Base-by-base conservation (phyloP, 2,797 vertebrate species). In the Carcharodon carcharias region DNA sequence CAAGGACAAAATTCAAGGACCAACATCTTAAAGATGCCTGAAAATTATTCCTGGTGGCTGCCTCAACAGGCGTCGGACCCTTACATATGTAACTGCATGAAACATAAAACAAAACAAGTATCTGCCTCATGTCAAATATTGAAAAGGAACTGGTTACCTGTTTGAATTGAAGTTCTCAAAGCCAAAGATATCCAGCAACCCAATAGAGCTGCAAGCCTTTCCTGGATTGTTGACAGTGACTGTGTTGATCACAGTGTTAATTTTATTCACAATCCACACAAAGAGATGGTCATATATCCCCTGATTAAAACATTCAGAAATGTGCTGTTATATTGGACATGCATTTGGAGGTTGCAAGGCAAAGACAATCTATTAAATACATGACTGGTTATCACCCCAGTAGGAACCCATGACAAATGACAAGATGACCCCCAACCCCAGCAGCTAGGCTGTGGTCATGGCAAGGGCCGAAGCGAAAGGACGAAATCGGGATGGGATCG, bases 141-240 rank as follows among this genome's bases (percentile, higher is more conserved):
- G 40, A 67, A 67, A 63, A 77, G n/a, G 21, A 18, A 35, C 18
- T 9, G 28, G 96, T 6, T 97, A 99, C 99, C 99, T 99, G 97
- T 99, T 99, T 95, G 98, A 98, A 56, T 96, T 97, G 96, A 99
- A 99, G 97, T 99, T 99, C 98, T 99, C 99, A 98, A 99, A 99
- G 88, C 99, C 99, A 96, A 99, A 99, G 98, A 99, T 99, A 97
- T 99, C 99, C 50, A 99, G 97, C 77, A 99, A 97, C 69, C 99
- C 99, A 2, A 99, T 98, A 16, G 99, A 98, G 73, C 98, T 98
- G 93, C 40, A 96, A 50, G 96, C 96, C 2, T 97, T 96, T 26
- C 96, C 96, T 18, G 97, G 96, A 5, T 98, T 98, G 96, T 98
- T 98, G 2, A 98, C 96, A 21, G 97, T 0, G 0, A 97, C 97